These are phyloP conservation scores for Galemys pyrenaicus DNA, from an alignment of 2,113 vertebrate genomes.

Conservation along the genomic window DNA sequence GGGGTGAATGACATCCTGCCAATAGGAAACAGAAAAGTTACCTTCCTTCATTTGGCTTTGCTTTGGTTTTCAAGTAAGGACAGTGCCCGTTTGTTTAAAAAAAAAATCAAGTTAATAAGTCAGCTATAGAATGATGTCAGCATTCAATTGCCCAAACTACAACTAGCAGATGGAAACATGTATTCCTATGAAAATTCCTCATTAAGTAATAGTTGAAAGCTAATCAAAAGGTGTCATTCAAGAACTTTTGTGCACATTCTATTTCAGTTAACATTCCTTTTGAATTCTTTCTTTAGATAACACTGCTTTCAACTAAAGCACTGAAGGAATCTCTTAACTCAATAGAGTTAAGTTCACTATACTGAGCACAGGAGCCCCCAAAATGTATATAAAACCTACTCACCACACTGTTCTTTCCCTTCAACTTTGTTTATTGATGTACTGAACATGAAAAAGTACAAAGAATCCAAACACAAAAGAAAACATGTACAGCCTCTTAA, in stretches of 20 bases:
- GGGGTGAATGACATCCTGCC: background rate
- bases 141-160: conserved; percentile 2
- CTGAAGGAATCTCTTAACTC: conserved; percentile 17
- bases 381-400: conserved; percentile 75
- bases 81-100: background rate
- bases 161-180: background rate
- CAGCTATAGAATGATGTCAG: background rate
- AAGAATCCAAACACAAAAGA: conserved; percentile 99
- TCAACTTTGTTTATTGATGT: conserved; percentile 99
- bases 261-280: conserved; percentile 6
- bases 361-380: background rate
- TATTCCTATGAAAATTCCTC: background rate
- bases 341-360: background rate
- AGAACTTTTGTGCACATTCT: background rate
- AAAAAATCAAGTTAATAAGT: background rate
- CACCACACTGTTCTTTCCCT: conserved; percentile 89
- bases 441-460: conserved; percentile 99
- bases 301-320: conserved; percentile 27
- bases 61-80: background rate
- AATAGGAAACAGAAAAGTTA: background rate
- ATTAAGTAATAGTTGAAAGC: conserved; percentile 18
- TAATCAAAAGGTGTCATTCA: conserved; percentile 49
- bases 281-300: background rate
- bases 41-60: background rate
- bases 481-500: conserved; percentile 99